Evolutionary conservation across 1,140 invertebrate species (phyloP), one percentile per base, ranked within the genome.

Genomic region (Drosophila lacteicornis): DNA sequence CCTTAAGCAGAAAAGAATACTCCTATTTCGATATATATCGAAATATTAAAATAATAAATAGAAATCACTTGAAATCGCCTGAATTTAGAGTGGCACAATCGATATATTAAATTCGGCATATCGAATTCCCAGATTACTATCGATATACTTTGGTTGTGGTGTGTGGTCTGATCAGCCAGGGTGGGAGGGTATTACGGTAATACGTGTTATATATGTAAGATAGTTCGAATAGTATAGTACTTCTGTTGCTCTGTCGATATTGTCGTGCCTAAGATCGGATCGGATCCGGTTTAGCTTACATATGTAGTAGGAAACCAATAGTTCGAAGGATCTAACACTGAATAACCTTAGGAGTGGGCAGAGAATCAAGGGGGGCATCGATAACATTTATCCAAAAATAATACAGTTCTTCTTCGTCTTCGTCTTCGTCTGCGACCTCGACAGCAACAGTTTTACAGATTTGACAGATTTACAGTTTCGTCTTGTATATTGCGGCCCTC

Each of bases 361-460:
- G 45, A 45, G 33, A 70, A 33, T 57, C 27, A 36, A 27, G 17
- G n/a, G 22, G 36, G 46, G 33, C 61, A 42, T 55, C 58, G 55
- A 69, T 79, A 71, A 88, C 83, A 80, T 75, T 88, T 83, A 65
- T 87, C 83, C 76, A 87, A 87, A 87, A 87, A 87, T 87, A 87
- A 87, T 78, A 71, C 71, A 62, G 50, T 46, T 51, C 11, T 11
- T 65, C 19, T 33, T 33, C 9, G 33, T 36, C 19, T 40, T 36
- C 15, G 30, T 65, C 19, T 33, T 33, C 9, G 33, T 36, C 19
- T 40, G 53, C 15, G 30, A 33, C 40, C n/a, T 15, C 27, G 25
- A 58, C 12, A 58, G 51, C 61, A 17, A 49, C 50, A 63, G 43
- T 63, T 42, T 49, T 33, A 36, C 33, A 36, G 33, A 36, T 36